A percentile compares a stretch with the other conserved stretches of the same genome.
phyloP scores from a whole-genome alignment of 2,113 vertebrate genomes.

The Piprites chloris region DNA sequence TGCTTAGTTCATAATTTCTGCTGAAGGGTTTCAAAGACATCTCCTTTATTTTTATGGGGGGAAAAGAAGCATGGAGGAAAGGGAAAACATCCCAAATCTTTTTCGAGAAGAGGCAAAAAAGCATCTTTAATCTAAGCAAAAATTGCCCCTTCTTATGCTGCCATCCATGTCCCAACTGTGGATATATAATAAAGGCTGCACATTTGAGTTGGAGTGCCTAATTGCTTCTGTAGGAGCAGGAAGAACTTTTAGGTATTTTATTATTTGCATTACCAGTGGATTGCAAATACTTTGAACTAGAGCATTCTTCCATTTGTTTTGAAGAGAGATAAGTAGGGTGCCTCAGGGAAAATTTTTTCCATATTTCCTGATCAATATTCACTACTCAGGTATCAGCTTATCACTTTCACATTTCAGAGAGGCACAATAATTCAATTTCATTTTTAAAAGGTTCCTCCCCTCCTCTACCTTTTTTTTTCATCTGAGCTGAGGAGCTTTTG shows the following conservation, averaged over 20 bases:
- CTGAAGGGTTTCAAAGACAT: not conserved
- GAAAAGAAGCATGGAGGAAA: not conserved
- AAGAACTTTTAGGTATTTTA: not conserved
- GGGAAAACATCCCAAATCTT: not conserved
- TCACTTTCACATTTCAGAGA: slow-evolving; percentile 52
- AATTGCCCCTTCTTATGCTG: not conserved
- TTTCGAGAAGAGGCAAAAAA: not conserved
- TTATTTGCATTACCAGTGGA: slow-evolving; percentile 30
- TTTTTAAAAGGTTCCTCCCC: slow-evolving; percentile 11
- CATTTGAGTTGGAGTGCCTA: not conserved
- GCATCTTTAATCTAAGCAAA: not conserved
- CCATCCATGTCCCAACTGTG: not conserved
- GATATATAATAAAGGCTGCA: not conserved
- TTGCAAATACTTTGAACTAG: slow-evolving; percentile 25
- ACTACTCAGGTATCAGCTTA: slow-evolving; percentile 42
- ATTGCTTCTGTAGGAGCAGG: not conserved
- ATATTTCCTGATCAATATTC: slow-evolving; percentile 66
- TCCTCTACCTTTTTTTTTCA: not conserved
- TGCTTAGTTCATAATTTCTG: not conserved
- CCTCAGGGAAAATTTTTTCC: slow-evolving; percentile 49
- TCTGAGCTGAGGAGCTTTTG: slow-evolving; percentile 1
- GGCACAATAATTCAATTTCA: slow-evolving; percentile 40
- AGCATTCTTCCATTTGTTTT: slow-evolving; percentile 46
- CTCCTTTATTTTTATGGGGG: not conserved
- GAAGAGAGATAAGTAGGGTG: slow-evolving; percentile 34